phyloP scores from a whole-genome alignment of 2,113 vertebrate species.

The Eulemur rufifrons region DNA sequence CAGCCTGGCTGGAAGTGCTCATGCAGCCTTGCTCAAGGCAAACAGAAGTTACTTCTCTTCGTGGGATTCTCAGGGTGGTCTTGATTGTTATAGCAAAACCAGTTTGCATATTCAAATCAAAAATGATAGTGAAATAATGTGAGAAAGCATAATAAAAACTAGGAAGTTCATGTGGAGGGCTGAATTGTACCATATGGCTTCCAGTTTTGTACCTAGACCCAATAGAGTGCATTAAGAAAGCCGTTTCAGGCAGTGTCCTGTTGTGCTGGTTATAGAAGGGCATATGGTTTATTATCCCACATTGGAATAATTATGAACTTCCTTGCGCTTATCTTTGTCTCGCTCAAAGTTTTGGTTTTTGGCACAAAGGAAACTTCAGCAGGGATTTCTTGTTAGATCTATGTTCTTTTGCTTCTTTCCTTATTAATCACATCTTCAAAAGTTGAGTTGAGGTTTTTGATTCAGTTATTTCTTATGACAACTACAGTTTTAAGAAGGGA shows the following conservation, averaged over 20 bases:
- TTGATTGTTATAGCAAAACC: constrained; percentile 28
- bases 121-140: constrained; percentile 59
- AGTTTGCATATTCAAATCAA: constrained; percentile 41
- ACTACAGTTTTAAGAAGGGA: not conserved
- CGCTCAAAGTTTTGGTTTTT: constrained; percentile 1
- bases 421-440: not conserved
- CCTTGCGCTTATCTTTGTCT: constrained; percentile 22
- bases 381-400: not conserved
- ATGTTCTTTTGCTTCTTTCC: not conserved
- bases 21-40: not conserved
- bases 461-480: not conserved
- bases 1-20: not conserved
- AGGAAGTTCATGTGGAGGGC: constrained; percentile 48
- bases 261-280: constrained; percentile 29
- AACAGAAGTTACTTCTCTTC: not conserved
- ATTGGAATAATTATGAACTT: constrained; percentile 53
- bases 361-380: not conserved
- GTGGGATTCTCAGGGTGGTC: not conserved
- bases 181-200: constrained; percentile 62
- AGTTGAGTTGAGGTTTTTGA: not conserved
- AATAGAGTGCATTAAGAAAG: constrained; percentile 30
- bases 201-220: constrained; percentile 38
- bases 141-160: constrained; percentile 47
- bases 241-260: constrained; percentile 37
- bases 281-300: constrained; percentile 58